Evolutionary conservation across 2,113 vertebrate genomes (phyloP).

Genomic region (Panthera tigris): DNA sequence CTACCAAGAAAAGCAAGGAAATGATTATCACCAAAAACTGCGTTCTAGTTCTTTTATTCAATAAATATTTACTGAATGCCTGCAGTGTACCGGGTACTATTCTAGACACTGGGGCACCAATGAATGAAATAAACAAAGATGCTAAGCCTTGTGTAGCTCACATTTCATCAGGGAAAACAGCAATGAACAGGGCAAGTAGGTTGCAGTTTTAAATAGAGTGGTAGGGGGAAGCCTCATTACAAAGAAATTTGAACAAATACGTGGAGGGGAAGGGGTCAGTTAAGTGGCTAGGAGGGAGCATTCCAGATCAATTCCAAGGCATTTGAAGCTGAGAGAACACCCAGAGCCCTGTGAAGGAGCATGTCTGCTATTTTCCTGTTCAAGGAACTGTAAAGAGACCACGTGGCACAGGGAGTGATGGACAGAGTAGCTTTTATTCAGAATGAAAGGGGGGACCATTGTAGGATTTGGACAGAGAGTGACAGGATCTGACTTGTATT

Average conservation of each 20-base stretch:
- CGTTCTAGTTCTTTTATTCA: background rate
- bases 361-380: background rate
- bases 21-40: background rate
- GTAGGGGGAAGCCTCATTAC: background rate
- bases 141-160: background rate
- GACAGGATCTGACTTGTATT: background rate
- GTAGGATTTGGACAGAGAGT: background rate
- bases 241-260: background rate
- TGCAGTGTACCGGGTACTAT: background rate
- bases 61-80: background rate
- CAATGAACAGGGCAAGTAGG: background rate
- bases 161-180: background rate
- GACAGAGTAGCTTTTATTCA: background rate
- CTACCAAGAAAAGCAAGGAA: background rate
- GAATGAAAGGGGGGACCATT: background rate
- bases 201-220: background rate
- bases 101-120: background rate
- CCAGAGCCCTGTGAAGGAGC: background rate
- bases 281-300: background rate
- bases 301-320: background rate
- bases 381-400: background rate
- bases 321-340: background rate
- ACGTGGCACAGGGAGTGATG: background rate
- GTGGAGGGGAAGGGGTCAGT: background rate
- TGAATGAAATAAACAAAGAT: background rate